Evolutionary conservation across 1,140 invertebrate genomes (phyloP).

Genomic region (fruit fly (Drosophila melanogaster)): DNA sequence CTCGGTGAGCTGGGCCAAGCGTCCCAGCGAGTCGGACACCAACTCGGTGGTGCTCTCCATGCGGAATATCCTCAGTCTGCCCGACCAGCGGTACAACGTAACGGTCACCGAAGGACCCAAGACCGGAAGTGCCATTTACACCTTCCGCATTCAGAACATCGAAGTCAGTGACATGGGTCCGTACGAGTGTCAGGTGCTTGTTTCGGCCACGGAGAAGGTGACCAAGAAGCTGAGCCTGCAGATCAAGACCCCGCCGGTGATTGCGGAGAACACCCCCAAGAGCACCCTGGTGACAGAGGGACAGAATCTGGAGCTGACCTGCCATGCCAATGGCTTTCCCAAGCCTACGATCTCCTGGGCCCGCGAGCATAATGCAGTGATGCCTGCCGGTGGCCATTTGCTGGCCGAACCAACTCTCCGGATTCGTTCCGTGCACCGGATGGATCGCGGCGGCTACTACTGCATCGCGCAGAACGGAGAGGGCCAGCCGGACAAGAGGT

Average conservation of each 20-base stretch:
- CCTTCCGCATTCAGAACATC: conserved; percentile 89
- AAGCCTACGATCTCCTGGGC: conserved; percentile 91
- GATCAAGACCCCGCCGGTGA: conserved; percentile 91
- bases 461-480: conserved; percentile 95
- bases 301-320: conserved; percentile 89
- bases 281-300: conserved; percentile 90
- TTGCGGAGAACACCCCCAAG: conserved; percentile 90
- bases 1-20: conserved; percentile 90
- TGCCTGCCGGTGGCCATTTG: conserved; percentile 91
- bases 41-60: conserved; percentile 86
- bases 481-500: conserved; percentile 89
- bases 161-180: conserved; percentile 92
- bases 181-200: conserved; percentile 91
- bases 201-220: conserved; percentile 88
- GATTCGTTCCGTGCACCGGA: conserved; percentile 88
- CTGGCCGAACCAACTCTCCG: conserved; percentile 90
- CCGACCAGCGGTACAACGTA: conserved; percentile 90
- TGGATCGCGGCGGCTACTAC: conserved; percentile 94
- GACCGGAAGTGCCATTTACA: conserved; percentile 87
- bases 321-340: conserved; percentile 91
- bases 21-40: conserved; percentile 55
- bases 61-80: conserved; percentile 89
- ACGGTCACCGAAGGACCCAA: conserved; percentile 86
- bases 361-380: conserved; percentile 91
- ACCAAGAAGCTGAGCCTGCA: conserved; percentile 89